Percentiles rank a stretch among this genome's conserved stretches.
Evolutionary conservation across 2,113 vertebrate species (phyloP).

Genomic region (Pungitius pungitius): DNA sequence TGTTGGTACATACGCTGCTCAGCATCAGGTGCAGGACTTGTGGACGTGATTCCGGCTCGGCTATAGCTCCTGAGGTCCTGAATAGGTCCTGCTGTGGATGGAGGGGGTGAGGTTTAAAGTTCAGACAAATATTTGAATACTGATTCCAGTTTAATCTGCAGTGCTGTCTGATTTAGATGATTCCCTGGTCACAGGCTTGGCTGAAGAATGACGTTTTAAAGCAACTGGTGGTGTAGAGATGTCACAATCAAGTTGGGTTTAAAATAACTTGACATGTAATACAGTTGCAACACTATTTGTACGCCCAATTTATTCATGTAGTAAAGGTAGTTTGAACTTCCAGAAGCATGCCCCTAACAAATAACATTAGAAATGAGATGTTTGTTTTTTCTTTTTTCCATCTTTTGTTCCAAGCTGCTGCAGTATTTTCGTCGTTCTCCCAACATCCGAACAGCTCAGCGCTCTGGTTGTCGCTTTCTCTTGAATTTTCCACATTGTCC

Average conservation of each 20-base stretch:
- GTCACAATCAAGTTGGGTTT: background rate
- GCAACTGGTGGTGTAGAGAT: background rate
- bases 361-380: background rate
- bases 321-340: too few relatives aligned
- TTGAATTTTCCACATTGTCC: slow-evolving; percentile 24
- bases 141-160: slow-evolving; percentile 23
- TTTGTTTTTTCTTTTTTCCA: background rate
- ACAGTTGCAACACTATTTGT: background rate
- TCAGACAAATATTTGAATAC: slow-evolving; percentile 38
- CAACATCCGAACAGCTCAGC: slow-evolving; percentile 14
- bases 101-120: slow-evolving; percentile 9
- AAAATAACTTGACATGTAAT: background rate
- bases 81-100: slow-evolving; percentile 6
- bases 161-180: slow-evolving; percentile 11
- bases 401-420: background rate
- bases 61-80: background rate
- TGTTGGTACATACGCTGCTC: too few relatives aligned
- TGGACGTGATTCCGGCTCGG: background rate
- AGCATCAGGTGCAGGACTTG: background rate
- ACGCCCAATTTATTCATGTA: background rate
- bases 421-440: slow-evolving; percentile 14
- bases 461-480: slow-evolving; percentile 24
- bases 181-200: background rate
- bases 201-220: slow-evolving; percentile 1
- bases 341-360: background rate